Evolutionary conservation across 2,113 vertebrate genomes (phyloP), one percentile per base, ranked within the genome.

Genomic region (Phainopepla nitens): DNA sequence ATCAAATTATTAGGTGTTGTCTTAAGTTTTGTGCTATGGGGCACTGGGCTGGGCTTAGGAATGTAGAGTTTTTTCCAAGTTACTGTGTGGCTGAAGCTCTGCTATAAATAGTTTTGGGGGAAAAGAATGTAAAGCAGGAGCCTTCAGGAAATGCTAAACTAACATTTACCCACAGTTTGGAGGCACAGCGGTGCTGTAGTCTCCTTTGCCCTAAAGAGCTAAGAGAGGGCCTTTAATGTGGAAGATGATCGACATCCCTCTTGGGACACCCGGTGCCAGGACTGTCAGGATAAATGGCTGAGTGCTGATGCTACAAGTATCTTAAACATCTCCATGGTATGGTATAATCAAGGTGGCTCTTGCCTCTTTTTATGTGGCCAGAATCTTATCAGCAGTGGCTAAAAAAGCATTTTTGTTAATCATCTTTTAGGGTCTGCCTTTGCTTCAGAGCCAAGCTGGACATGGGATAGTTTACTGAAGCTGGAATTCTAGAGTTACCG

Each of bases 311-410:
- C 17, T 66, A 2, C 9, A 29, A 13, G 13, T 45, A 8, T 27
- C 24, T 77, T 39, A 33, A 62, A 88, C 6, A 29, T 69, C 70
- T 45, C 3, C 0, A 0, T 56, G 62, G 62, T 24, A 0, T 53
- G 29, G 22, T 70, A 2, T 28, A 21, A 45, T 45, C 39, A 17
- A 27, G 33, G 39, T 81, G 12, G 18, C 65, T 82, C 23, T 47
- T 60, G 47, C 72, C 27, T 71, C 14, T 82, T 41, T 11, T 21
- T 44, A 18, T 10, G 5, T 50, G 39, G 4, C 29, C 35, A 64
- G 54, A 49, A 62, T 29, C 45, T 39, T 57, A 25, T 0, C 13
- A 44, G 19, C 20, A 44, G 21, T 75, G 57, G 44, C 53, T 82
- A 29, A 54, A 83, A 73, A 62, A 29, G 3, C 3, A 3, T 35